Evolutionary conservation across 1,140 invertebrate genomes (phyloP).

Genomic region (Panulirus ornatus): DNA sequence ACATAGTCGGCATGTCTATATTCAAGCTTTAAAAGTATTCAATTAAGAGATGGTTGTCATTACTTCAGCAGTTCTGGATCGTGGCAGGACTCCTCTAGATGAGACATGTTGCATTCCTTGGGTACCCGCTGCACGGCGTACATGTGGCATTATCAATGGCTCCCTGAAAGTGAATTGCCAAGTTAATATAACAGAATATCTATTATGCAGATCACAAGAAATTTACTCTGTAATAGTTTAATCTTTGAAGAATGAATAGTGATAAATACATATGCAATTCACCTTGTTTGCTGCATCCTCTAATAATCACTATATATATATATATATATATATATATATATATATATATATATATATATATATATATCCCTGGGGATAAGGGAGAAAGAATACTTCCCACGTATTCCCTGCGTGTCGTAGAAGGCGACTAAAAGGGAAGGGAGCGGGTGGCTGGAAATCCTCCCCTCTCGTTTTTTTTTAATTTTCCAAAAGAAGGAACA

Average conservation of each 20-base stretch:
- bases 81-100: not conserved
- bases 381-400: too few relatives aligned
- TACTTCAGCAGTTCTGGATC: not conserved
- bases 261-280: not conserved
- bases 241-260: not conserved
- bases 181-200: not conserved
- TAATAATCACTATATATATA: too few relatives aligned
- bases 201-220: too few relatives aligned
- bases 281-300: not conserved
- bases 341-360: not conserved
- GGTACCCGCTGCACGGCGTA: slow-evolving; percentile 21
- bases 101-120: slow-evolving; percentile 29
- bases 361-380: too few relatives aligned
- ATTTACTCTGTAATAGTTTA: not conserved
- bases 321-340: not conserved
- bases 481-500: too few relatives aligned
- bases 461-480: too few relatives aligned
- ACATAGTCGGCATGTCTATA: too few relatives aligned
- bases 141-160: slow-evolving; percentile 36
- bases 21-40: too few relatives aligned
- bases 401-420: too few relatives aligned
- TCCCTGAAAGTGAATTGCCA: slow-evolving; percentile 18
- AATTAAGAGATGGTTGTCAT: too few relatives aligned
- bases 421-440: too few relatives aligned
- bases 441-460: too few relatives aligned